Conservation (phyloP, 2,113 vertebrate genomes). For the Bucco capensis region DNA sequence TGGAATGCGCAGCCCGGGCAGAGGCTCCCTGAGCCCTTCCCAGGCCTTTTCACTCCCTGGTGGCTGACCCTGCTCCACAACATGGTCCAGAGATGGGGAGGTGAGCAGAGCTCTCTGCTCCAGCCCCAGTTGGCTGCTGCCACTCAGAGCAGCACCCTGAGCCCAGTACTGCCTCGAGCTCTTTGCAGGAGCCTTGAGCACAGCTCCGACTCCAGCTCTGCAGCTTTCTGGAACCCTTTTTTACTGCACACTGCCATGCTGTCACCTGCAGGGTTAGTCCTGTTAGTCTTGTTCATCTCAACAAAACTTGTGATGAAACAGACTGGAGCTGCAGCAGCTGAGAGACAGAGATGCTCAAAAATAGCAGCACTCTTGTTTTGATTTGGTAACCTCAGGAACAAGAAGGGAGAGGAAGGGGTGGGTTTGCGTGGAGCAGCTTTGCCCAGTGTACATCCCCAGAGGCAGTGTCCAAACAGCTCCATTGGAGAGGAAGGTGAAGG, state of each 20-base stretch:
- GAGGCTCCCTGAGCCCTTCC: not conserved
- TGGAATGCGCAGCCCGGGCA: not conserved
- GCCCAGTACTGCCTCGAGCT: not conserved
- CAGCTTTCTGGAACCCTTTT: not conserved
- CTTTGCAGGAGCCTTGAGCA: not conserved
- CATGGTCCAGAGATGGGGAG: not conserved
- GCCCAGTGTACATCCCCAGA: not conserved
- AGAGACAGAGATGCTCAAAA: not conserved
- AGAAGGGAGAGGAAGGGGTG: not conserved
- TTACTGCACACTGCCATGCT: not conserved
- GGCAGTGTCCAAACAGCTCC: not conserved
- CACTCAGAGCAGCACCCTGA: not conserved
- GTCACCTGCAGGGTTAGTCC: not conserved
- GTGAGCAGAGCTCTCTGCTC: not conserved
- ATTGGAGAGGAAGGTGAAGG: not conserved
- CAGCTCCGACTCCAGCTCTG: not conserved
- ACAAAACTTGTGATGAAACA: not conserved
- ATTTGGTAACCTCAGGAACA: not conserved
- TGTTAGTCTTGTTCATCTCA: not conserved
- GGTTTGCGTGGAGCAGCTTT: not conserved
- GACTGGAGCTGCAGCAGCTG: not conserved
- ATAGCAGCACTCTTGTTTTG: not conserved
- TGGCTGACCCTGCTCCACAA: not conserved
- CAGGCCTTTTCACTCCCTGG: not conserved
- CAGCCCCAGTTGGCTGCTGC: fast-evolving